phyloP scores from a whole-genome alignment of 2,113 vertebrate genomes.

The Globicephala melas region DNA sequence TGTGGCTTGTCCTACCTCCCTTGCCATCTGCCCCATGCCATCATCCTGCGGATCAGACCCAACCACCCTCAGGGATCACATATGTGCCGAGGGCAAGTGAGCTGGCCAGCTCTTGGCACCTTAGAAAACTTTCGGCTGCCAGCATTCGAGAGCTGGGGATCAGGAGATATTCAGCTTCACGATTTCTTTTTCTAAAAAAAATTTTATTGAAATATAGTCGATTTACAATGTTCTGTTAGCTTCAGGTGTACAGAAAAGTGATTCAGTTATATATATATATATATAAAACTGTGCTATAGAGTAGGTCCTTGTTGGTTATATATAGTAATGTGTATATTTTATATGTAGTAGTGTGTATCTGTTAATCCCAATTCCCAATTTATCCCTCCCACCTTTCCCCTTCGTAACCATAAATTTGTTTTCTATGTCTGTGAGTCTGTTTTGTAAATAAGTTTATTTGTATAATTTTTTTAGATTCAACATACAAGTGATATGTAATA shows the following conservation, averaged over 20 bases:
- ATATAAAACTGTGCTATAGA: background rate
- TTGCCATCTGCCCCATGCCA: background rate
- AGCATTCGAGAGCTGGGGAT: background rate
- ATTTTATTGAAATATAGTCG: background rate
- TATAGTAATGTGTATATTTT: background rate
- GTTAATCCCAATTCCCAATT: background rate
- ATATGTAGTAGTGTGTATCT: too few species aligned
- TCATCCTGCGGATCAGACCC: background rate
- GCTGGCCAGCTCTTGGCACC: background rate
- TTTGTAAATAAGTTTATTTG: background rate
- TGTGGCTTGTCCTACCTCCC: background rate
- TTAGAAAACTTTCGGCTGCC: background rate
- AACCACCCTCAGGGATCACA: background rate
- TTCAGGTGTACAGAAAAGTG: background rate
- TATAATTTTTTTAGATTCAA: background rate
- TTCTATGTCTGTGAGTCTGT: background rate
- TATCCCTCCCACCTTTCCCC: background rate
- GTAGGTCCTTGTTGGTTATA: background rate
- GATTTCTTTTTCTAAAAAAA: background rate
- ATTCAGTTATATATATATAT: background rate
- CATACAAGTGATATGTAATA: background rate
- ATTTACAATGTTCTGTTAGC: background rate
- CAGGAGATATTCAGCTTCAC: background rate
- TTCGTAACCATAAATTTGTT: background rate
- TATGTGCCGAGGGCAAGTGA: background rate